Conservation (phyloP, 2,888 invertebrate genomes). For the Leucozona laternaria region DNA sequence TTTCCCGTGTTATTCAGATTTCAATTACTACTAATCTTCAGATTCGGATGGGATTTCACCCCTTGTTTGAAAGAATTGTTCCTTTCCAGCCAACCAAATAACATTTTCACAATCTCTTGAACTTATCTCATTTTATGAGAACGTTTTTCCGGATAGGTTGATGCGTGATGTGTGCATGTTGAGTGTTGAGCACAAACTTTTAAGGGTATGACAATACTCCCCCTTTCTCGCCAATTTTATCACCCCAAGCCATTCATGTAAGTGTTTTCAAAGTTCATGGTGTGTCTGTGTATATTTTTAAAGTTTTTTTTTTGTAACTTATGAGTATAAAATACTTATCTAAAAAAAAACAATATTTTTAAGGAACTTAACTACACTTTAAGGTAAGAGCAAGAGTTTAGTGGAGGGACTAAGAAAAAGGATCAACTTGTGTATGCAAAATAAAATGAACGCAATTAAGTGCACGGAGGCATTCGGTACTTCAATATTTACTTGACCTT, state of each 20-base stretch:
- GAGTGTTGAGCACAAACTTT: not conserved
- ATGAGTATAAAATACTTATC: not conserved
- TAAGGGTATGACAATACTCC: not conserved
- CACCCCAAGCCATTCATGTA: not conserved
- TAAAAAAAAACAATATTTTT: not conserved
- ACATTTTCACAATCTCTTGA: slow-evolving; percentile 32
- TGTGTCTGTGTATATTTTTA: not conserved
- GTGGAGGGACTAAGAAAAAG: not conserved
- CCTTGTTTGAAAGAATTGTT: slow-evolving; percentile 1
- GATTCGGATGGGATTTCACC: slow-evolving; percentile 4
- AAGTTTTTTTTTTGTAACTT: not conserved
- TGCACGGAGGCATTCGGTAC: not conserved
- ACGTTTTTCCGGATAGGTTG: slow-evolving; percentile 16
- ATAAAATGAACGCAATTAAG: slow-evolving; percentile 2
- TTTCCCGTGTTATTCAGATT: slow-evolving; percentile 5
- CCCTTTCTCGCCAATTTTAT: not conserved
- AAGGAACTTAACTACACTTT: not conserved
- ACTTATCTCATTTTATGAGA: slow-evolving; percentile 18
- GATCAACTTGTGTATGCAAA: not conserved
- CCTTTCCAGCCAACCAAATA: slow-evolving; percentile 19
- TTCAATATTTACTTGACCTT: not conserved
- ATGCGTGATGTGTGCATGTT: slow-evolving; percentile 21
- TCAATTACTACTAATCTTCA: slow-evolving; percentile 15
- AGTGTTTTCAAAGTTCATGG: slow-evolving; percentile 9
- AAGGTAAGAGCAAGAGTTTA: not conserved